A percentile compares a stretch with the other conserved stretches of the same genome.
Conservation (phyloP, 2,113 vertebrate genomes). For the Mystacornis crossleyi region DNA sequence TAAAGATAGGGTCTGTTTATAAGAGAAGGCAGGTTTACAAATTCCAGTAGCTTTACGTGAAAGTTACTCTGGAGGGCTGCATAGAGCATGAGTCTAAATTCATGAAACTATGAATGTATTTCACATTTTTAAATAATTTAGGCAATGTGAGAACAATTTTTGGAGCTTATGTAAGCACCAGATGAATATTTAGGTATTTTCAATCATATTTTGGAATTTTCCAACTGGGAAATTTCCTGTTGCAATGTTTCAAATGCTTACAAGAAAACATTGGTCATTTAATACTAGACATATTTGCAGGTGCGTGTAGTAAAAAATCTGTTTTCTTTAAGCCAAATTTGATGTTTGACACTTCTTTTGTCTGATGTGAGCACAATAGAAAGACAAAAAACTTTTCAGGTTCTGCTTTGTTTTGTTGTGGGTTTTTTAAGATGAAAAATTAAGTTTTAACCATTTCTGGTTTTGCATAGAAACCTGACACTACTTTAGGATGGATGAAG, state of each 20-base stretch:
- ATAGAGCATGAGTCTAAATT: not conserved
- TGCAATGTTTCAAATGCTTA: not conserved
- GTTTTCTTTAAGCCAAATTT: not conserved
- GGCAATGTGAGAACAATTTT: not conserved
- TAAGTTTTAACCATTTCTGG: accelerated
- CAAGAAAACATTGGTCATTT: not conserved
- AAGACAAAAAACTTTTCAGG: accelerated
- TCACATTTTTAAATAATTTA: not conserved
- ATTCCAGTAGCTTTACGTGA: not conserved
- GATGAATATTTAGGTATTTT: not conserved
- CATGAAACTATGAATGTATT: not conserved
- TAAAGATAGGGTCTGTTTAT: not conserved
- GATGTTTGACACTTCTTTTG: not conserved
- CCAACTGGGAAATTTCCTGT: not conserved
- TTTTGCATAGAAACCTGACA: not conserved
- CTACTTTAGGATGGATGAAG: not conserved
- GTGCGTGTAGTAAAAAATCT: not conserved
- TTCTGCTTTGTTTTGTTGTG: not conserved
- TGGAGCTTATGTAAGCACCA: not conserved
- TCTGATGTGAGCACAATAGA: not conserved
- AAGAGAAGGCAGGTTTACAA: not conserved
- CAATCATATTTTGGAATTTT: not conserved
- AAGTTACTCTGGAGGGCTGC: not conserved
- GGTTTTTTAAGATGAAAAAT: not conserved
- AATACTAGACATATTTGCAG: not conserved